Evolutionary conservation across 2,888 invertebrate species (phyloP).

Genomic region (Philhelius pedissequus): DNA sequence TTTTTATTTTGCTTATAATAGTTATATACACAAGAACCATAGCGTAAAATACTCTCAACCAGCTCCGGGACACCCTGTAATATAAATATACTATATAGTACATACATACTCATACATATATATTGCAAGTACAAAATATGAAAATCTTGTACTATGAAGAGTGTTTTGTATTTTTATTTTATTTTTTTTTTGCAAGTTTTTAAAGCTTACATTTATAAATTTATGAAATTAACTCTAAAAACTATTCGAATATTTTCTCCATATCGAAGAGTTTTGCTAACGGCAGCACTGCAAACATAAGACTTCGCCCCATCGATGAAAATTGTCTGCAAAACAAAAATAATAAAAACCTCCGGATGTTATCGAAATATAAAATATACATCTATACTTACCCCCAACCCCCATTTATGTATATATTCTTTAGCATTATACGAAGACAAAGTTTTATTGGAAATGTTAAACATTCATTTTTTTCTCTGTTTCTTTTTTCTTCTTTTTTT

Average conservation of each 20-base stretch:
- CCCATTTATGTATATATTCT: background rate
- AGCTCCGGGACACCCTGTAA: too few species aligned
- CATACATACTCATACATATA: too few species aligned
- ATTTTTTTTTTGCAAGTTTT: too few species aligned
- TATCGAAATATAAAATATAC: slow-evolving; percentile 42
- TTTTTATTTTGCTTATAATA: too few species aligned
- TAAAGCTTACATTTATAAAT: too few species aligned
- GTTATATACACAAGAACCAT: too few species aligned
- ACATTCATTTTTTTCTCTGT: slow-evolving; percentile 51
- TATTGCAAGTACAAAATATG: too few species aligned
- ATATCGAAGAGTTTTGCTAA: background rate
- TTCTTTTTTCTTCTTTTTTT: slow-evolving; percentile 24
- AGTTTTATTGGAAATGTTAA: slow-evolving; percentile 69
- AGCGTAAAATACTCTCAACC: too few species aligned
- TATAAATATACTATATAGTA: too few species aligned
- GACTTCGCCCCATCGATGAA: slow-evolving; percentile 19
- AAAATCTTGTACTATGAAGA: too few species aligned
- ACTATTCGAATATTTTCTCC: background rate
- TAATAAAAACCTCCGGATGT: slow-evolving; percentile 56
- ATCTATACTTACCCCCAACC: slow-evolving; percentile 16
- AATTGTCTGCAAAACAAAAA: slow-evolving; percentile 53
- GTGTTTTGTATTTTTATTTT: too few species aligned
- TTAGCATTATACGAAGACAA: slow-evolving; percentile 45
- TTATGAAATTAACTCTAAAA: too few species aligned
- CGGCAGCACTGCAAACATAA: background rate